Conservation (phyloP, 2,888 invertebrate genomes). For the Stenchaetothrips biformis region DNA sequence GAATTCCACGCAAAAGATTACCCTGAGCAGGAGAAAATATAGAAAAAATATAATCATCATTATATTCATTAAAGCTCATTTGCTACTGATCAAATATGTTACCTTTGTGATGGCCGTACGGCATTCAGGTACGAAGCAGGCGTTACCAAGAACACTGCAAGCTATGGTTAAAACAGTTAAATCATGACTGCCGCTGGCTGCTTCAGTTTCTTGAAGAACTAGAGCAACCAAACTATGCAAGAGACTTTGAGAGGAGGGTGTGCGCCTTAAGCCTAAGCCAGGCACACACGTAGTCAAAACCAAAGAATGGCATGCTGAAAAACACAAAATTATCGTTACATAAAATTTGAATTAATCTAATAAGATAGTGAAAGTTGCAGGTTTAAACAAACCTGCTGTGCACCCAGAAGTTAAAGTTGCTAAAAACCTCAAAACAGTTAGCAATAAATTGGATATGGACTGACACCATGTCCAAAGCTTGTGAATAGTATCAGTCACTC, state of each 20-base stretch:
- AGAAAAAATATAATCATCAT: no score
- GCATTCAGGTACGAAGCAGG: slow-evolving; percentile 56
- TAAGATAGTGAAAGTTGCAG: neutral
- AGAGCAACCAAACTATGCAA: slow-evolving; percentile 51
- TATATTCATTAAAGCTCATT: no score
- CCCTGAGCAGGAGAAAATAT: no score
- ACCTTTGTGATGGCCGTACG: slow-evolving; percentile 59
- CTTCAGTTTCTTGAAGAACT: slow-evolving; percentile 51
- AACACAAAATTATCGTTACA: slow-evolving; percentile 28
- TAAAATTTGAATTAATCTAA: neutral
- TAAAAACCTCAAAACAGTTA: slow-evolving; percentile 55
- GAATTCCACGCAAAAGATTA: slow-evolving; percentile 45
- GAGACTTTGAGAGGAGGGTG: slow-evolving; percentile 50
- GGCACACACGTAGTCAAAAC: slow-evolving; percentile 51
- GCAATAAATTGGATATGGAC: slow-evolving; percentile 52
- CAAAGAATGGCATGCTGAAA: slow-evolving; percentile 51
- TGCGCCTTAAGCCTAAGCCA: slow-evolving; percentile 51
- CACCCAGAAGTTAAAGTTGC: slow-evolving; percentile 61
- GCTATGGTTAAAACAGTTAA: slow-evolving; percentile 47
- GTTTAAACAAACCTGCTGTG: slow-evolving; percentile 51
- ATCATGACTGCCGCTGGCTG: slow-evolving; percentile 48
- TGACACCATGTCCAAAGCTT: slow-evolving; percentile 65
- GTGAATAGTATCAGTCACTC: slow-evolving; percentile 56
- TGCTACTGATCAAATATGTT: slow-evolving; percentile 37
- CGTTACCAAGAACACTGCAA: slow-evolving; percentile 52